Evolutionary conservation across 2,113 vertebrate genomes (phyloP), one percentile per base, ranked within the genome.

Genomic region (Psettodes erumei): DNA sequence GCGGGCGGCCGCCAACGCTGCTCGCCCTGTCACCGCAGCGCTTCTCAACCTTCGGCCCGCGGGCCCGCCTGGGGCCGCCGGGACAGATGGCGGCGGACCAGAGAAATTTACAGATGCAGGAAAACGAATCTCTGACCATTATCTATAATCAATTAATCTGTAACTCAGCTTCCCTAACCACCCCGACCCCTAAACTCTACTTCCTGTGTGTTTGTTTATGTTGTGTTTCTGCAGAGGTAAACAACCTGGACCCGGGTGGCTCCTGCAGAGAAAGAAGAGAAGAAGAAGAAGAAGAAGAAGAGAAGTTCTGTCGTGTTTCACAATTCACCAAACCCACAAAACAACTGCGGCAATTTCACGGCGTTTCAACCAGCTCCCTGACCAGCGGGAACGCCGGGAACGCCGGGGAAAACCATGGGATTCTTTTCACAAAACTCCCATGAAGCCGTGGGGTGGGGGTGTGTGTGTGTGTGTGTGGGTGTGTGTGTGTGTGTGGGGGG

Each of bases 251-350:
- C 13, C n/a, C 11, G 16, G 30, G 50, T 27, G 58, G 10, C 12
- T 0, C 27, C 23, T 3, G n/a, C 21, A 27, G 38, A 8, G 30
- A n/a, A 61, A 27, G 72, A 48, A 72, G 77, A 47, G 12, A n/a
- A 2, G 16, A 13, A 0, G 2, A 56, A n/a, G n/a, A n/a, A n/a
- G n/a, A n/a, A n/a, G n/a, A n/a, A 55, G 11, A 37, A n/a, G 51
- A 25, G 51, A 56, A 12, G 45, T 30, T 48, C 38, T 75, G 15
- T 47, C n/a, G n/a, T n/a, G n/a, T n/a, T n/a, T n/a, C n/a, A 67
- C 38, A 65, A 78, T 71, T 75, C 25, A 32, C 65, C 50, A 68
- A 79, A 81, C 75, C 70, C 79, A 72, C 72, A 77, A 69, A 75
- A 88, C 74, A 72, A 48, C 65, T 56, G 37, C 2, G 28, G 38